These are phyloP conservation scores for Stenchaetothrips biformis DNA, from an alignment of 2,888 invertebrate species.

Conservation along the genomic window DNA sequence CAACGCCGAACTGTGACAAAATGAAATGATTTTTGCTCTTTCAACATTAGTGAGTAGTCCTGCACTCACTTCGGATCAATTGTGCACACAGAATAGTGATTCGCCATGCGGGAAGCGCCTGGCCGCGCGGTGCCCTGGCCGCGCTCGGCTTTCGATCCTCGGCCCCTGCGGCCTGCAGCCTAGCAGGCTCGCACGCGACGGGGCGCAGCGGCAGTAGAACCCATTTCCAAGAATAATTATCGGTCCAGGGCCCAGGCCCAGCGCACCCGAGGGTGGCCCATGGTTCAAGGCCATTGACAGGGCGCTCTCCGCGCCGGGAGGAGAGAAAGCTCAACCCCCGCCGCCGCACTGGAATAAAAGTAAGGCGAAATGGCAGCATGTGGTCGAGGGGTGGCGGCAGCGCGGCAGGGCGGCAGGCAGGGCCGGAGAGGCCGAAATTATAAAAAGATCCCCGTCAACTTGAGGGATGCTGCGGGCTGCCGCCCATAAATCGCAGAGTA, in stretches of 20 bases:
- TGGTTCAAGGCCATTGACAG: background rate
- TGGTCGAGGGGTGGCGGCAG: background rate
- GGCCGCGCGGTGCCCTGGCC: background rate
- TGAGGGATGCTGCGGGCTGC: slow-evolving; percentile 5
- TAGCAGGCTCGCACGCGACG: too few relatives aligned
- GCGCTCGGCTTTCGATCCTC: background rate
- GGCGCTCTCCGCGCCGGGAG: background rate
- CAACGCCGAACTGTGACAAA: too few relatives aligned
- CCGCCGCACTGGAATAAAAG: background rate
- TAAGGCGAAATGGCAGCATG: slow-evolving; percentile 15
- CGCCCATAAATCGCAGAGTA: slow-evolving; percentile 19
- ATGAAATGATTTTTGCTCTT: too few relatives aligned
- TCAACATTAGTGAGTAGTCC: background rate
- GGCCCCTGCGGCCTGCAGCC: too few relatives aligned
- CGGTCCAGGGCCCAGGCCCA: background rate
- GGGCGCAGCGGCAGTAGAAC: too few relatives aligned
- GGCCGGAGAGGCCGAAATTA: background rate
- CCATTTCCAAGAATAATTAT: too few relatives aligned
- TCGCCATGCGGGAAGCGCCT: background rate
- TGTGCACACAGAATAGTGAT: background rate
- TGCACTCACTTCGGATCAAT: background rate
- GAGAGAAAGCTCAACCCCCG: background rate
- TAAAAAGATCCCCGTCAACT: slow-evolving; percentile 20
- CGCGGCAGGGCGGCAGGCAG: background rate
- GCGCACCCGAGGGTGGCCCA: background rate